Percentiles rank a stretch among this genome's conserved stretches.
Evolutionary conservation across 2,113 vertebrate species (phyloP).

Genomic region (Desmodus rotundus): DNA sequence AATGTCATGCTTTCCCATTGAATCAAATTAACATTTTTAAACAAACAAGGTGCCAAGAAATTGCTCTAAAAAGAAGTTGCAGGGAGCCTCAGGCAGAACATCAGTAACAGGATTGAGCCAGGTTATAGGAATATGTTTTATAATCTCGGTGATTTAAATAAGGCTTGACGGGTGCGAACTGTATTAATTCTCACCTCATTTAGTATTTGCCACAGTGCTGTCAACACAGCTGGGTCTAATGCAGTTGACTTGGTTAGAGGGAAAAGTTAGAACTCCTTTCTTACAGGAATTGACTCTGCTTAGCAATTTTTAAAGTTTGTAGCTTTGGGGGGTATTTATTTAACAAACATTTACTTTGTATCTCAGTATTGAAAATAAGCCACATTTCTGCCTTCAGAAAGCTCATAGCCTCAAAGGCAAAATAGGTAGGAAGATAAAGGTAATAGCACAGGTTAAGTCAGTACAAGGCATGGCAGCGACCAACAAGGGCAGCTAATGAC

Average conservation of each 20-base stretch:
- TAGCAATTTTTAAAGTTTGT: slow-evolving; percentile 39
- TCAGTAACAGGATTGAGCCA: slow-evolving; percentile 39
- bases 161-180: slow-evolving; percentile 41
- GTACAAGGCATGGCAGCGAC: not conserved
- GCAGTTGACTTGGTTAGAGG: slow-evolving; percentile 42
- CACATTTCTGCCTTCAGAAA: not conserved
- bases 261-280: slow-evolving; percentile 25
- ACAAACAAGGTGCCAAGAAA: not conserved
- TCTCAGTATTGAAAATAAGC: not conserved
- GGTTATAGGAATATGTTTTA: slow-evolving; percentile 50
- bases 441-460: not conserved
- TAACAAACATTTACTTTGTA: not conserved
- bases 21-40: slow-evolving; percentile 52
- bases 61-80: not conserved
- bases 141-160: slow-evolving; percentile 60
- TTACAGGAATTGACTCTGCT: not conserved
- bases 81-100: slow-evolving; percentile 26
- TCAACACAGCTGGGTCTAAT: slow-evolving; percentile 35
- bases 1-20: not conserved
- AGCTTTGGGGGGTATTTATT: not conserved
- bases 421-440: not conserved
- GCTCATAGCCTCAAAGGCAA: not conserved
- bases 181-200: slow-evolving; percentile 60
- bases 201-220: slow-evolving; percentile 16
- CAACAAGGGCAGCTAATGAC: not conserved